Conservation (phyloP, 2,113 vertebrate species). For the Illadopsis cleaveri region DNA sequence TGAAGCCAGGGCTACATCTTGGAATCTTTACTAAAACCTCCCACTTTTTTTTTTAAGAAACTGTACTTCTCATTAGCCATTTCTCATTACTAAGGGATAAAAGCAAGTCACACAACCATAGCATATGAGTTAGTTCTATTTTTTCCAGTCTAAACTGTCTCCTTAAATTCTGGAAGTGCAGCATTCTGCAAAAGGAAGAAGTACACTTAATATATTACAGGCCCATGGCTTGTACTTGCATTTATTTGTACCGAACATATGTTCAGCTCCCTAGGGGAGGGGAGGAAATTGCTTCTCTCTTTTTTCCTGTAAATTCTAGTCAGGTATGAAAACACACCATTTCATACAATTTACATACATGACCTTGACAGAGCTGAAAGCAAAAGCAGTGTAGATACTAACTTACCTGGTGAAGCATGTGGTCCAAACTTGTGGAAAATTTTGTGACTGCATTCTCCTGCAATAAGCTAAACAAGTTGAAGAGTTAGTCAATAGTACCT, state of each 20-base stretch:
- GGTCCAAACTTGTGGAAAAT: slow-evolving; percentile 78
- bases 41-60: not conserved
- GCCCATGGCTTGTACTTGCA: not conserved
- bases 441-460: slow-evolving; percentile 91
- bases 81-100: not conserved
- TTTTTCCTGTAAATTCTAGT: not conserved
- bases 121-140: not conserved
- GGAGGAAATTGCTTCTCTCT: not conserved
- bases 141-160: not conserved
- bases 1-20: not conserved
- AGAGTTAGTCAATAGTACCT: not conserved
- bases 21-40: not conserved
- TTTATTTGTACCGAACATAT: not conserved
- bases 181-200: not conserved
- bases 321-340: not conserved
- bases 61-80: not conserved
- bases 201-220: not conserved
- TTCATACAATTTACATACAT: too few relatives aligned
- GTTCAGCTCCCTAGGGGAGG: not conserved
- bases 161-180: not conserved
- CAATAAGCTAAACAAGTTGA: slow-evolving; percentile 83
- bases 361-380: not conserved
- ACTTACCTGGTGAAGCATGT: slow-evolving; percentile 81
- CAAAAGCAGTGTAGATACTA: not conserved
- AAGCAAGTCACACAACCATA: not conserved